Base-by-base conservation (phyloP, 1,140 invertebrate genomes). In the Diploscapter pachys region DNA sequence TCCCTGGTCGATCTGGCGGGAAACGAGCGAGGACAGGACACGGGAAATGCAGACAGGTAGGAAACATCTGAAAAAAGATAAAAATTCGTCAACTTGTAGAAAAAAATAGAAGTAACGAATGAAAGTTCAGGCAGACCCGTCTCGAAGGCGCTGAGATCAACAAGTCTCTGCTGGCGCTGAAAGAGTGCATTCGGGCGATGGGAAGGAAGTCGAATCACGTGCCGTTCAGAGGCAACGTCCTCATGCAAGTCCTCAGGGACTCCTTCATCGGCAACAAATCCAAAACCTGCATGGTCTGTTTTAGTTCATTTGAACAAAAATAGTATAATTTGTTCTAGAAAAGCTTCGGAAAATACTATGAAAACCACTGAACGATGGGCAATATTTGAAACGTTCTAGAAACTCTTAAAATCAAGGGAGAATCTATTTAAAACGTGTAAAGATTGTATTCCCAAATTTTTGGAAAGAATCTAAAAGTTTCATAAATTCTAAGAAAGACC, bases 121-220 rank as follows among this genome's bases (percentile, higher is more conserved):
- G 95, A 98, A 87, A 88, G 31, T 31, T 31, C 31, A 31, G 62
- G 4, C 54, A 96, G 88, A 98, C 95, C 3, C 87, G 94, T 80
- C 94, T 97, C 91, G 96, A 99, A 89, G 96, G 96, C 76, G 96
- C 95, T 62, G 96, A 99, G 88, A 99, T 99, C 77, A 99, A 99
- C 87, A 98, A 98, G 87, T 96, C 94, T 62, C 87, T 99, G 4
- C 87, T 99, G 62, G 95, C 96, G 0, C 88, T 99, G 50, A 99
- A 99, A 87, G 96, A 99, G 88, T 99, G 96, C 86, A 99, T 99
- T 82, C 89, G 96, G 64, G 96, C 96, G 31, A 88, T 99, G 70
- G 94, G 95, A 31, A 91, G 93, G 13, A 87, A 87, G 68, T 77
- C 81, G 6, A 61, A 73, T 8, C 95, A 99, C 89, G 89, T 98